Evolutionary conservation across 2,888 invertebrate species (phyloP).

Genomic region (Deilephila elpenor): DNA sequence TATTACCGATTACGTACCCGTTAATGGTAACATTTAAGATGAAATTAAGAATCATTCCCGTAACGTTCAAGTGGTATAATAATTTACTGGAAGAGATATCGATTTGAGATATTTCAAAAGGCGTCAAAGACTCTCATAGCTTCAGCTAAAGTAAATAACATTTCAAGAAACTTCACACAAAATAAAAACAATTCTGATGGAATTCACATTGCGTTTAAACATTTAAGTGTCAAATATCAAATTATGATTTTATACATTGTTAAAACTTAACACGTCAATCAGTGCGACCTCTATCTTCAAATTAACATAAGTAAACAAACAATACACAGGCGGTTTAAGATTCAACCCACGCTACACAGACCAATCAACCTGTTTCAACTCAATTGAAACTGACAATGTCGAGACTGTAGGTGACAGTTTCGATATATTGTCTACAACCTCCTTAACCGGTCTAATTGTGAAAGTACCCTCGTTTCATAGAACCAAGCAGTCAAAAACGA

Average conservation of each 20-base stretch:
- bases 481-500: background rate
- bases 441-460: background rate
- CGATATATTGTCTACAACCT: background rate
- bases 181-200: no score
- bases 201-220: background rate
- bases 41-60: no score
- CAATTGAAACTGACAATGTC: conserved; percentile 8
- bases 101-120: no score
- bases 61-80: no score
- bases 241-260: background rate
- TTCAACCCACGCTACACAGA: background rate
- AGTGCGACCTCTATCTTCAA: background rate
- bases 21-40: no score
- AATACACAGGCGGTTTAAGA: background rate
- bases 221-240: background rate
- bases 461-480: conserved; percentile 8
- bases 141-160: no score
- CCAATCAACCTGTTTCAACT: background rate
- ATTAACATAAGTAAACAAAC: conserved; percentile 2
- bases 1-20: no score
- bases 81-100: no score
- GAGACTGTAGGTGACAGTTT: background rate
- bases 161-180: no score
- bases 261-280: background rate
- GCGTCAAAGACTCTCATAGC: no score